These are phyloP conservation scores for Myotis planiceps DNA, from an alignment of 2,797 vertebrate species.

Conservation along the genomic window DNA sequence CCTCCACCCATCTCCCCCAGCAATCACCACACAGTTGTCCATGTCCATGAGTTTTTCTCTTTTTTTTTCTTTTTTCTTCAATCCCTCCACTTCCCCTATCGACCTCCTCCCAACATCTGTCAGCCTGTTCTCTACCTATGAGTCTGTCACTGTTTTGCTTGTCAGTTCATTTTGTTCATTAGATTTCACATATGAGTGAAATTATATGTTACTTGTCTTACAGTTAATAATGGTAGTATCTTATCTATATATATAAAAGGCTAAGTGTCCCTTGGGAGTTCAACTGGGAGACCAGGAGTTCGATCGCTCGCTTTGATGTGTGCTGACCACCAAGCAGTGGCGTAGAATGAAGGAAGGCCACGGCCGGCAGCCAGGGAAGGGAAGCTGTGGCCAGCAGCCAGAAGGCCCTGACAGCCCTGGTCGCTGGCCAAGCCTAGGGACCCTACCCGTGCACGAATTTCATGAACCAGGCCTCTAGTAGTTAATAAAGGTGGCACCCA, in stretches of 20 bases:
- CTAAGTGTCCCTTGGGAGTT: no score
- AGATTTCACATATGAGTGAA: not conserved
- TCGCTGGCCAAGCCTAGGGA: no score
- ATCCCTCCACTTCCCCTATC: not conserved
- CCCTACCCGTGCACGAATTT: no score
- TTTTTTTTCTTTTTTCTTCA: not conserved
- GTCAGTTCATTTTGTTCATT: not conserved
- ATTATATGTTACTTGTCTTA: not conserved
- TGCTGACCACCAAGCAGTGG: no score
- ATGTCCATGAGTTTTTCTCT: not conserved
- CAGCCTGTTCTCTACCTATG: not conserved
- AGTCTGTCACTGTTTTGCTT: not conserved
- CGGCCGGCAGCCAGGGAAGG: no score
- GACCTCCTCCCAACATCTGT: not conserved
- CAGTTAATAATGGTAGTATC: not conserved
- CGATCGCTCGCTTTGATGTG: no score
- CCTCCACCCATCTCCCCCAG: not conserved
- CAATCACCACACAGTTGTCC: not conserved
- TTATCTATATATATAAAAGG: not conserved
- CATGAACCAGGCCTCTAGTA: no score
- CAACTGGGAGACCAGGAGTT: no score
- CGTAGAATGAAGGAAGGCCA: accelerated
- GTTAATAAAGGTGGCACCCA: not conserved
- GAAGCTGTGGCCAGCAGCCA: no score
- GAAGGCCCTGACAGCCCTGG: no score